phyloP scores from a whole-genome alignment of 2,113 vertebrate genomes.

The Rhegmatorhina hoffmannsi region DNA sequence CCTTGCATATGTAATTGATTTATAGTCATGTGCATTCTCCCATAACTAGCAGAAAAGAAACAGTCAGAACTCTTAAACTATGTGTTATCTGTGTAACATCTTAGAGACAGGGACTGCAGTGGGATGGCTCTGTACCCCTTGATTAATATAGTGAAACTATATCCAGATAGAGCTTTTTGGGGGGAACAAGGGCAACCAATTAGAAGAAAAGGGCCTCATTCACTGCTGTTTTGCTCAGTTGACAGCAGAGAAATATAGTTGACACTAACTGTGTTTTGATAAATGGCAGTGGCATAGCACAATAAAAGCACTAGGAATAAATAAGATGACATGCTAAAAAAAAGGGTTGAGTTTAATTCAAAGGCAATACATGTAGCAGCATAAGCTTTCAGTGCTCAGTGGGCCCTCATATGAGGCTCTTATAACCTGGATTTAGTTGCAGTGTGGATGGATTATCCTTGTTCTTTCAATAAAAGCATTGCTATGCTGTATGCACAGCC shows the following conservation, averaged over 20 bases:
- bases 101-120: neutral
- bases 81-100: neutral
- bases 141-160: neutral
- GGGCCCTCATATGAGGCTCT: neutral
- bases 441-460: neutral
- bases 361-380: neutral
- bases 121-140: neutral
- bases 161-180: neutral
- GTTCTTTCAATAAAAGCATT: neutral
- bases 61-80: neutral
- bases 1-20: neutral
- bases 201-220: neutral
- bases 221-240: neutral
- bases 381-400: neutral
- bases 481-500: neutral
- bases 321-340: neutral
- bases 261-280: neutral
- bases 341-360: neutral
- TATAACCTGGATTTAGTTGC: neutral
- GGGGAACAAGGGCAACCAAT: neutral
- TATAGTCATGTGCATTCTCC: neutral
- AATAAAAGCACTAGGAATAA: neutral
- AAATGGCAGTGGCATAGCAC: neutral
- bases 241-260: neutral
- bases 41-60: neutral